These are phyloP conservation scores for Empidonax traillii DNA, from an alignment of 2,113 vertebrate species.

Conservation along the genomic window DNA sequence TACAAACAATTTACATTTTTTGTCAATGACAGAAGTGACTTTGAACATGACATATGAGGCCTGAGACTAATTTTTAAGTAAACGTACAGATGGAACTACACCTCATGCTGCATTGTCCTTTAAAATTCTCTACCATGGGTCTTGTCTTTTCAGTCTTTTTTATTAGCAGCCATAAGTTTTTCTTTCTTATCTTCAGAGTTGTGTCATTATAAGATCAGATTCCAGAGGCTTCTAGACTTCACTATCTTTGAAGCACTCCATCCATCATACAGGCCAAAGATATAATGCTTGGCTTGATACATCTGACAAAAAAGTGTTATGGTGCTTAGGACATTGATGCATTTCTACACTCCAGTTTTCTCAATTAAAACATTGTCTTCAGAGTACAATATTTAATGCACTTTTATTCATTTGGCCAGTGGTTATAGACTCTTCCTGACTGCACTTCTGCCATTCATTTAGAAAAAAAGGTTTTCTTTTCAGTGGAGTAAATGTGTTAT, in stretches of 20 bases:
- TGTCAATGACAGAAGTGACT: neutral
- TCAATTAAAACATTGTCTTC: neutral
- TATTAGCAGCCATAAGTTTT: neutral
- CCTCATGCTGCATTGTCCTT: neutral
- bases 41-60: neutral
- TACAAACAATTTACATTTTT: neutral
- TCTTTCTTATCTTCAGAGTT: neutral
- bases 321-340: neutral
- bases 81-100: neutral
- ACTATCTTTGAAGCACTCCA: neutral
- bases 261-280: neutral
- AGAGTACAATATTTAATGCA: neutral
- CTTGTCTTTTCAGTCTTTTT: neutral
- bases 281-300: neutral
- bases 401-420: neutral
- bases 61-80: neutral
- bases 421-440: neutral
- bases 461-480: neutral
- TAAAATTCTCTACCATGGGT: neutral
- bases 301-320: neutral
- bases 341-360: neutral
- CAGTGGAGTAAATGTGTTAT: neutral
- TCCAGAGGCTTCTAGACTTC: neutral
- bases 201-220: neutral
- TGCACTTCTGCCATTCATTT: neutral